These are phyloP conservation scores for Hypomecis atomaria DNA, from an alignment of 2,888 invertebrate species.

Conservation along the genomic window DNA sequence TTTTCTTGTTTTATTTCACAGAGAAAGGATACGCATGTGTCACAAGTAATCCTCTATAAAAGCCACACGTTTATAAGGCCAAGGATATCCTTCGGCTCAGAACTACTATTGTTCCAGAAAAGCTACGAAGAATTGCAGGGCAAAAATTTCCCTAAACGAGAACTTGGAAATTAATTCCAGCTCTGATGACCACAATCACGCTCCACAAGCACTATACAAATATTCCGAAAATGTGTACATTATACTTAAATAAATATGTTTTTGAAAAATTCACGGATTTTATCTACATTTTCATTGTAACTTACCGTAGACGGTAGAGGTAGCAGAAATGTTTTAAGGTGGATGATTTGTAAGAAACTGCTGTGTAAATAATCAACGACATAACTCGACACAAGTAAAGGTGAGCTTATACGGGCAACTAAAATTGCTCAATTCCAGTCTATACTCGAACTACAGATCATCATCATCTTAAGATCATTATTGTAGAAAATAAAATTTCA, in stretches of 20 bases:
- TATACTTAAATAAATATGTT: neutral
- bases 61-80: constrained; percentile 40
- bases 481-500: too few species aligned
- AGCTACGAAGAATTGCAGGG: constrained; percentile 1
- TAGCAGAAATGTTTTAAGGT: too few species aligned
- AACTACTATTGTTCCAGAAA: constrained; percentile 40
- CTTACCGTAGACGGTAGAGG: too few species aligned
- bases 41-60: constrained; percentile 17
- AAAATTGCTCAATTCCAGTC: too few species aligned
- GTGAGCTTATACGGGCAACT: too few species aligned
- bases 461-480: too few species aligned
- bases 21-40: constrained; percentile 6
- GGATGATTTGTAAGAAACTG: too few species aligned
- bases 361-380: too few species aligned
- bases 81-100: constrained; percentile 21
- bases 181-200: constrained; percentile 3
- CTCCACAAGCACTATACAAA: neutral
- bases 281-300: too few species aligned
- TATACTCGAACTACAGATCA: too few species aligned
- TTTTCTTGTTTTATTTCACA: neutral
- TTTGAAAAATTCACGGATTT: too few species aligned
- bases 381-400: too few species aligned
- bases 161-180: neutral
- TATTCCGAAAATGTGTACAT: neutral
- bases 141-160: constrained; percentile 15